Evolutionary conservation across 1,140 invertebrate species (phyloP), one percentile per base, ranked within the genome.

Genomic region (Cephus cinctus): DNA sequence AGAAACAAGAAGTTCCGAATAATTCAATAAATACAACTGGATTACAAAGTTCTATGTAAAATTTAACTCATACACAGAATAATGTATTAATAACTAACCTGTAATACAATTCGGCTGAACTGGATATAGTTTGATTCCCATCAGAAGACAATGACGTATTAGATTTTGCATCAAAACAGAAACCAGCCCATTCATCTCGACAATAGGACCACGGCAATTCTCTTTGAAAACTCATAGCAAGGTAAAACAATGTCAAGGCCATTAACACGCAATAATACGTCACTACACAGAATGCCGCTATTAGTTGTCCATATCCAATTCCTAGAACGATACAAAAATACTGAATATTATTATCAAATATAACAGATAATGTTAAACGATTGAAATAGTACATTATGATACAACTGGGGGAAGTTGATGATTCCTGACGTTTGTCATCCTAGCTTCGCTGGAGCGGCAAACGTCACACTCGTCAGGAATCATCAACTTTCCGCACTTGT

Each of bases 191-290:
- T 43, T 80, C 78, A 0, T 78, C 73, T 8, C 78, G 69, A 65
- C 88, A 90, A 2, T 73, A 64, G 1, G 81, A 71, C 86, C 86
- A 89, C 2, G 86, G 86, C 19, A 89, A 66, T 22, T 78, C 77
- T 0, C 76, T 42, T 9, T 80, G 78, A 58, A 88, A 88, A 35
- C 86, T 87, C 57, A 80, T 78, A 2, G 77, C 73, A 47, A 89
- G 80, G 66, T 90, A 94, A 70, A 84, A 89, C 3, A 92, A 56
- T 3, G 88, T 89, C 56, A 91, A 82, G 1, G 84, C 86, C 73
- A 94, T 87, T 54, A 95, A 81, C 2, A 86, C 82, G 57, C 88
- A 88, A 69, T 93, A 93, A 67, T 92, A 93, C 0, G 83, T 78
- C 5, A 83, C 70, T 22, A 92, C 83, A 63, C 81, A 84, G 0